A percentile compares a stretch with the other conserved stretches of the same genome.
Evolutionary conservation across 2,113 vertebrate genomes (phyloP).

Genomic region (Caranx melampygus): DNA sequence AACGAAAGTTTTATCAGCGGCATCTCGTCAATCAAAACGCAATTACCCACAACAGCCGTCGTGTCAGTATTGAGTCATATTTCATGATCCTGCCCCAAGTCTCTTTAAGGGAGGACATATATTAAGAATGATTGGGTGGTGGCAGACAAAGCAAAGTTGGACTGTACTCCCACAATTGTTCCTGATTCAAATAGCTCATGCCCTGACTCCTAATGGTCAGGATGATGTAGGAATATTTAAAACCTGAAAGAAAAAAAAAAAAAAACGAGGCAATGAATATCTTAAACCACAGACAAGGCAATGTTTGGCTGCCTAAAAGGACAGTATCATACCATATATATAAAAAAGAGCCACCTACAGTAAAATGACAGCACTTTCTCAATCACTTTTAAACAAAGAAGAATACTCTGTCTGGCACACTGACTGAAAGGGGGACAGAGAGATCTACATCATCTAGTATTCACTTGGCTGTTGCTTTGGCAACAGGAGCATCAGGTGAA

Average conservation of each 20-base stretch:
- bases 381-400: background rate
- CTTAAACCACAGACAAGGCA: background rate
- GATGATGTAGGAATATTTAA: background rate
- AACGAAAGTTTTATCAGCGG: too few relatives aligned
- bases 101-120: slow-evolving; percentile 13
- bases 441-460: slow-evolving; percentile 14
- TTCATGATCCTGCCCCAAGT: too few relatives aligned
- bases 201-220: background rate
- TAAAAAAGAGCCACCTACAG: background rate
- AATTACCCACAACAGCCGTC: too few relatives aligned
- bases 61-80: too few relatives aligned
- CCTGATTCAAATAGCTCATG: slow-evolving; percentile 13
- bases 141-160: slow-evolving; percentile 14
- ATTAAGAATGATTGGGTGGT: slow-evolving; percentile 33
- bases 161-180: slow-evolving; percentile 8
- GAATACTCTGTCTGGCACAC: background rate
- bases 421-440: slow-evolving; percentile 29
- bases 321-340: background rate
- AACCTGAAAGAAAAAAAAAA: slow-evolving; percentile 3
- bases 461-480: slow-evolving; percentile 65
- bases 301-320: background rate
- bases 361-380: background rate
- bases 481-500: slow-evolving; percentile 53
- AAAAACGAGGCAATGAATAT: background rate
- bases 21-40: too few relatives aligned